Conservation (phyloP, 2,797 vertebrate species). For the Arctocebus calabarensis region DNA sequence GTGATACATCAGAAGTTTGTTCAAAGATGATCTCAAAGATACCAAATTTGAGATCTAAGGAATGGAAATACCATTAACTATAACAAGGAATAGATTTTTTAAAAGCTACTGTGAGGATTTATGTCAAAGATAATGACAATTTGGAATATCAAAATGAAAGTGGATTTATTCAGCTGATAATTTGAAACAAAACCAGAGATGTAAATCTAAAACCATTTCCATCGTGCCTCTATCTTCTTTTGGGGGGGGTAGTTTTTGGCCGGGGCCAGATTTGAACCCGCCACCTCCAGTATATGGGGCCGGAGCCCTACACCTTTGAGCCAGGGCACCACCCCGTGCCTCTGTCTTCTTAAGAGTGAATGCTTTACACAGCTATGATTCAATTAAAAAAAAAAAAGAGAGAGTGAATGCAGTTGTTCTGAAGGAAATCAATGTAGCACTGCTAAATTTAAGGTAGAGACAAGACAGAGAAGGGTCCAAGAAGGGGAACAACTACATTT, state of each 20-base stretch:
- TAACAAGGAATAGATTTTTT: neutral
- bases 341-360: neutral
- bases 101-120: neutral
- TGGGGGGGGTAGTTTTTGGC: no score
- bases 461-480: neutral
- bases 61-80: slow-evolving; percentile 24
- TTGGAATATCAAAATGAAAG: neutral
- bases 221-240: neutral
- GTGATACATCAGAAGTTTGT: neutral
- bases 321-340: no score
- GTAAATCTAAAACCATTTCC: neutral
- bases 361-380: no score
- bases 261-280: no score
- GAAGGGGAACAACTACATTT: neutral
- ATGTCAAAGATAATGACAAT: neutral
- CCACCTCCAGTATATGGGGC: no score
- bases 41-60: neutral
- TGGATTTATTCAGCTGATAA: neutral
- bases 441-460: neutral
- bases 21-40: slow-evolving; percentile 1
- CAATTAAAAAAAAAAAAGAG: no score
- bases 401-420: neutral
- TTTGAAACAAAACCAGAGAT: neutral
- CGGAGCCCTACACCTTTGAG: no score
- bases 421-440: neutral